phyloP scores from a whole-genome alignment of 2,888 invertebrate species.

The Gnatocerus cornutus region DNA sequence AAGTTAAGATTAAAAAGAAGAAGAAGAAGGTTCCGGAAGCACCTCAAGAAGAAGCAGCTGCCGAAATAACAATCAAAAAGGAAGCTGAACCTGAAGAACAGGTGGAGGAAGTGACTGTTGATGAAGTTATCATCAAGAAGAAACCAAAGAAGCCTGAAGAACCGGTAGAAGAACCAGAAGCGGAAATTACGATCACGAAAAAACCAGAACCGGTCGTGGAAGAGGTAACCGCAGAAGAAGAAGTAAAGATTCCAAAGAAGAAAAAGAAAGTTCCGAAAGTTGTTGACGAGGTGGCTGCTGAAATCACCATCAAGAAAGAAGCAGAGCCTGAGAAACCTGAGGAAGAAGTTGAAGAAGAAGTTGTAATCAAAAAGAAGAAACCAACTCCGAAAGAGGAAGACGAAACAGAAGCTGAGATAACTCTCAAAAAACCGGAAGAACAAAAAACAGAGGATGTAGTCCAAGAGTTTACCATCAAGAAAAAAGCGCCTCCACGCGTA shows the following conservation, averaged over 20 bases:
- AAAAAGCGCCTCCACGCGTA: constrained; percentile 72
- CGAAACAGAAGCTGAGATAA: constrained; percentile 54
- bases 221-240: constrained; percentile 43
- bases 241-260: constrained; percentile 48
- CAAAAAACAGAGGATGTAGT: constrained; percentile 61
- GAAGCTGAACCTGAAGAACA: constrained; percentile 50
- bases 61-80: constrained; percentile 70
- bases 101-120: constrained; percentile 56
- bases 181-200: constrained; percentile 72
- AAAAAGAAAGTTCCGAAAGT: constrained; percentile 56
- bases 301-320: constrained; percentile 60
- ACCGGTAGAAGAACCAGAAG: constrained; percentile 55
- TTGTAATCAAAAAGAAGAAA: constrained; percentile 64
- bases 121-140: constrained; percentile 54
- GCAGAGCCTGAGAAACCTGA: constrained; percentile 72
- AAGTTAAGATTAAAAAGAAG: constrained; percentile 55
- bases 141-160: constrained; percentile 53
- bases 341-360: constrained; percentile 78
- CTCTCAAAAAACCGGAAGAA: constrained; percentile 57
- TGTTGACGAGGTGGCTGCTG: constrained; percentile 61
- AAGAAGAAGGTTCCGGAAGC: constrained; percentile 53
- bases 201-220: constrained; percentile 57
- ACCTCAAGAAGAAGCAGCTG: constrained; percentile 69
- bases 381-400: constrained; percentile 54
- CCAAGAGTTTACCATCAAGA: constrained; percentile 74